Percentiles rank a stretch among this genome's conserved stretches.
Conservation (phyloP, 2,888 invertebrate genomes). For the Helleia helle region DNA sequence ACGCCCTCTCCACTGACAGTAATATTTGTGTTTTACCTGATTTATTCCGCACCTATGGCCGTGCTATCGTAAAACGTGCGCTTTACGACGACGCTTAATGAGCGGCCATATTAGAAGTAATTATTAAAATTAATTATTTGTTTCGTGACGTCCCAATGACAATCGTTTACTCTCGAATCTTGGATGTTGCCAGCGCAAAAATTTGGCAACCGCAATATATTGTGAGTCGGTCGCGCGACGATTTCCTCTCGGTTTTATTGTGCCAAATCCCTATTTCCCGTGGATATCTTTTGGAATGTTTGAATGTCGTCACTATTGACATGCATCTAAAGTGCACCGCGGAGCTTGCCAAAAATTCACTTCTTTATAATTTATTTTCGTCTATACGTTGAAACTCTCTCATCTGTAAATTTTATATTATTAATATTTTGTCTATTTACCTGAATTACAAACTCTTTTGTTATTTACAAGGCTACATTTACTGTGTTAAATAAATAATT, state of each 20-base stretch:
- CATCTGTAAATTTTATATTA: neutral
- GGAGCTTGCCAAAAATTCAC: slow-evolving; percentile 13
- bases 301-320: slow-evolving; percentile 17
- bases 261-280: slow-evolving; percentile 22
- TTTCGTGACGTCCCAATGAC: neutral
- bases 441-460: too few species aligned
- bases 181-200: too few species aligned
- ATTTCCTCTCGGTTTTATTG: slow-evolving; percentile 25
- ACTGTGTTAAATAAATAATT: too few species aligned
- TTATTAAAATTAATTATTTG: slow-evolving; percentile 21
- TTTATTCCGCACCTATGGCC: slow-evolving; percentile 42
- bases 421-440: too few species aligned
- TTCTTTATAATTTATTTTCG: slow-evolving; percentile 7
- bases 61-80: slow-evolving; percentile 33
- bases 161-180: neutral
- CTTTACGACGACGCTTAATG: slow-evolving; percentile 40
- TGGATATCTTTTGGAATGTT: slow-evolving; percentile 18
- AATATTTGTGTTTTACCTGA: slow-evolving; percentile 56
- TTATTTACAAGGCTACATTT: too few species aligned
- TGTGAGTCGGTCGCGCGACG: slow-evolving; percentile 17
- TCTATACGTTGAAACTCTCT: slow-evolving; percentile 2
- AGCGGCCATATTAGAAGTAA: slow-evolving; percentile 35
- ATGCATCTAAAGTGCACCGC: slow-evolving; percentile 13
- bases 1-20: slow-evolving; percentile 45
- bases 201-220: slow-evolving; percentile 24